phyloP scores from a whole-genome alignment of 2,113 vertebrate species.

The Petrocephalus microphthalmus region DNA sequence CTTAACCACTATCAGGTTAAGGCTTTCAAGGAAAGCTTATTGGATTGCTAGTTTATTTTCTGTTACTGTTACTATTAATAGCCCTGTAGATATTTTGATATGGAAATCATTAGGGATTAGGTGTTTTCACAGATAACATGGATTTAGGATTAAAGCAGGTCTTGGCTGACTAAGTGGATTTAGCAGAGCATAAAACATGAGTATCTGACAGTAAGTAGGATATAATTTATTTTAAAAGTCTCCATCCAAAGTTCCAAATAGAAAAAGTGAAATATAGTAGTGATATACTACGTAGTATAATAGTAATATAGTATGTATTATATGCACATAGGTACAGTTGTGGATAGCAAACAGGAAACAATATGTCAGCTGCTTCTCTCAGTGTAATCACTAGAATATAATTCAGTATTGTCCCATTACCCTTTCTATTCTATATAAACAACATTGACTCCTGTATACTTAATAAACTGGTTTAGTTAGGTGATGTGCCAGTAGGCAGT shows the following conservation, averaged over 20 bases:
- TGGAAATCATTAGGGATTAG: background rate
- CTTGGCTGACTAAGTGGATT: background rate
- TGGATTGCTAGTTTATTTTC: background rate
- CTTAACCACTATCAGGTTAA: background rate
- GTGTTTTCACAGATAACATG: background rate
- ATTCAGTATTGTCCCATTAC: background rate
- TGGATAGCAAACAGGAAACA: background rate
- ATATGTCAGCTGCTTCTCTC: background rate
- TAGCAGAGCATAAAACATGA: background rate
- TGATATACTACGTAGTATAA: background rate
- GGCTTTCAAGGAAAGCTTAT: background rate
- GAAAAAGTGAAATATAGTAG: background rate
- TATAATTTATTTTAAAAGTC: background rate
- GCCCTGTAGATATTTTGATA: background rate
- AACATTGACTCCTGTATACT: background rate
- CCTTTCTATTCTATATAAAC: background rate
- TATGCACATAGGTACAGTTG: background rate
- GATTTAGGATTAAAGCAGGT: background rate
- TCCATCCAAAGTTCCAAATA: background rate
- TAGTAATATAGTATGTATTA: background rate
- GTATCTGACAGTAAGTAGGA: background rate
- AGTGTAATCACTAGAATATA: background rate
- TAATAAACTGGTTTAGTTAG: background rate
- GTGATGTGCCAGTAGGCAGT: background rate
- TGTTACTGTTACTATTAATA: background rate